These are phyloP conservation scores for Pan paniscus DNA, from an alignment of 2,113 vertebrate species.

Conservation along the genomic window DNA sequence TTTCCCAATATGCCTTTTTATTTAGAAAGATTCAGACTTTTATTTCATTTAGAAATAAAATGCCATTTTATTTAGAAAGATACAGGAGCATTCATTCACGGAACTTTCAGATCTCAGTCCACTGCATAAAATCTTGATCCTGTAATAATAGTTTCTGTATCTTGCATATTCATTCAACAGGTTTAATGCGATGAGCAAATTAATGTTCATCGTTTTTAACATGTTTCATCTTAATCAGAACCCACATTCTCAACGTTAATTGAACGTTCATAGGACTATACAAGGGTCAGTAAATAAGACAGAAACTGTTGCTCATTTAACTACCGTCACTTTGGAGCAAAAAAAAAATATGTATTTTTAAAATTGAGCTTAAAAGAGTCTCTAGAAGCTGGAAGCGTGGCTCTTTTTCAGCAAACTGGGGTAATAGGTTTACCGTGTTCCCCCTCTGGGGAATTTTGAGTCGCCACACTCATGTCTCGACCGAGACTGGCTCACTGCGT, in stretches of 20 bases:
- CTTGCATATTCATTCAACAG: constrained; percentile 10
- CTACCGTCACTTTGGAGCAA: not conserved
- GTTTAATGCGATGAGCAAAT: not conserved
- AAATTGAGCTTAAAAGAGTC: not conserved
- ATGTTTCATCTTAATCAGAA: not conserved
- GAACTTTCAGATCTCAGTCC: not conserved
- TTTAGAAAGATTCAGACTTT: constrained; percentile 26
- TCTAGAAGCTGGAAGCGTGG: not conserved
- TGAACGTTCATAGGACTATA: not conserved
- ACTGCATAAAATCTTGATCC: constrained; percentile 2
- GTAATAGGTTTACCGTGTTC: not conserved
- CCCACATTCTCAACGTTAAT: not conserved
- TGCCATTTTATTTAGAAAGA: constrained; percentile 6
- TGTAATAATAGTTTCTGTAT: not conserved
- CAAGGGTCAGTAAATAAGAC: not conserved
- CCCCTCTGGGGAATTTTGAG: not conserved
- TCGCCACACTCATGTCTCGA: not conserved
- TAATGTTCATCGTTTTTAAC: not conserved
- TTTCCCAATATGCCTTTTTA: not conserved
- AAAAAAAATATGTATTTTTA: no score
- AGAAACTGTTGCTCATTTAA: not conserved
- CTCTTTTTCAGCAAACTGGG: not conserved
- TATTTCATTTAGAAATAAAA: no score
- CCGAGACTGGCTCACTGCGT: not conserved
- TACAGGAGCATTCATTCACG: not conserved